Percentiles rank a stretch among this genome's conserved stretches.
Evolutionary conservation across 2,797 vertebrate genomes (phyloP).

Genomic region (Malurus splendens): DNA sequence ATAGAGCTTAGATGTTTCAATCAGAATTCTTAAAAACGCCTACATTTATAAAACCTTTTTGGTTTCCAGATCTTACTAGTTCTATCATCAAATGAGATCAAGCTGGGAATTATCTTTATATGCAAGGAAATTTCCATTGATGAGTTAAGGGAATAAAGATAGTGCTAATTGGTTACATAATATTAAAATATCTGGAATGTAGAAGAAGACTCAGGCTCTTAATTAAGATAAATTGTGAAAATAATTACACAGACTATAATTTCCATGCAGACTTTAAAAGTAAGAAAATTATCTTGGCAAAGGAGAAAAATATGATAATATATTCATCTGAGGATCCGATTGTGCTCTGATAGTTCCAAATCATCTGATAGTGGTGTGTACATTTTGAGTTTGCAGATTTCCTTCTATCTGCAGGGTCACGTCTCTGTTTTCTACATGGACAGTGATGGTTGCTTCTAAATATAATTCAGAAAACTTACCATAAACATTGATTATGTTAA

Average conservation of each 20-base stretch:
- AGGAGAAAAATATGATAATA: conserved; percentile 1
- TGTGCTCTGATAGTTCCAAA: neutral
- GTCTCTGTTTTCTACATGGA: neutral
- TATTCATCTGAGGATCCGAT: neutral
- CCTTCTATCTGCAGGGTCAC: neutral
- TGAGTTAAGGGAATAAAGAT: conserved; percentile 29
- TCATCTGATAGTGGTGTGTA: neutral
- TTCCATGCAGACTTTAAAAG: conserved; percentile 23
- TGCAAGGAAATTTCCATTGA: conserved; percentile 24
- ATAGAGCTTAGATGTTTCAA: neutral
- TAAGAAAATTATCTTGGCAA: neutral
- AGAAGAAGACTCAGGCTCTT: neutral
- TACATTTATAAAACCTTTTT: neutral
- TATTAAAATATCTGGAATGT: neutral
- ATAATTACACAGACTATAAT: neutral
- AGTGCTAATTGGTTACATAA: conserved; percentile 15
- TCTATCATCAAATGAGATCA: neutral
- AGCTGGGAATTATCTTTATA: conserved; percentile 1
- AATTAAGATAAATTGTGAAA: conserved; percentile 48
- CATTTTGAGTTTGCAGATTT: neutral
- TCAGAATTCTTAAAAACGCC: neutral
- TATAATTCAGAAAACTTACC: neutral
- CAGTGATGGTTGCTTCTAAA: neutral
- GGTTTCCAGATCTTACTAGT: neutral
- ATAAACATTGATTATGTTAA: neutral